phyloP scores from a whole-genome alignment of 2,113 vertebrate genomes.

The Colossoma macropomum region DNA sequence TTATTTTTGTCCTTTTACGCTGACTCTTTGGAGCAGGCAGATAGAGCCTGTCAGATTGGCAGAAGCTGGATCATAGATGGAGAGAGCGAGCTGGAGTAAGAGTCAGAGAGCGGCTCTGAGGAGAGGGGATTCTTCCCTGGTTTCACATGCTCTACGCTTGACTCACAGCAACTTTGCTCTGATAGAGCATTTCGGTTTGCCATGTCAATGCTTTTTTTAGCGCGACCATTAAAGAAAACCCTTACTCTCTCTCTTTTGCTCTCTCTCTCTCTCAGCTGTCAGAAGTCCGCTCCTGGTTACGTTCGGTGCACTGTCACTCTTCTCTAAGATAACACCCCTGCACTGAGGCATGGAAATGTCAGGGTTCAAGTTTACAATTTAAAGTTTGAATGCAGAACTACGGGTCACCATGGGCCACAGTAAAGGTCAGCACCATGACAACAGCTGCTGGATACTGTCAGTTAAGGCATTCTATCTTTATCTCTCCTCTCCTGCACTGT shows the following conservation, averaged over 20 bases:
- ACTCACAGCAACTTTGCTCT: conserved; percentile 43
- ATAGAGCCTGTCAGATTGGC: conserved; percentile 46
- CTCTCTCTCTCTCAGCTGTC: conserved; percentile 33
- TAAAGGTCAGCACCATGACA: conserved; percentile 74
- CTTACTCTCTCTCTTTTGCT: conserved; percentile 2
- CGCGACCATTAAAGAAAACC: conserved; percentile 26
- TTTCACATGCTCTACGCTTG: conserved; percentile 31
- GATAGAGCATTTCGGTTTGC: conserved; percentile 32
- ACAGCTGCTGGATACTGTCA: conserved; percentile 70
- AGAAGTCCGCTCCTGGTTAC: conserved; percentile 46
- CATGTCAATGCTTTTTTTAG: conserved; percentile 36
- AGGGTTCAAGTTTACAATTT: conserved; percentile 75
- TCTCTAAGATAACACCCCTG: conserved; percentile 56
- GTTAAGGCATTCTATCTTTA: conserved; percentile 64
- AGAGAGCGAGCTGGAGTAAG: conserved; percentile 17
- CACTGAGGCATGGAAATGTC: conserved; percentile 75
- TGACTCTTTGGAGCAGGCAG: conserved; percentile 45
- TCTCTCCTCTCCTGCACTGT: conserved; percentile 38
- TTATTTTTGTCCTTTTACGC: conserved; percentile 53
- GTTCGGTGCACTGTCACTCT: conserved; percentile 55
- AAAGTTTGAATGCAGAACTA: conserved; percentile 64
- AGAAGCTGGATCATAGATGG: conserved; percentile 43
- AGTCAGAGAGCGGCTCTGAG: conserved; percentile 26
- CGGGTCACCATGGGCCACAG: conserved; percentile 72
- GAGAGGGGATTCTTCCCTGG: conserved; percentile 36